phyloP scores from a whole-genome alignment of 53 echinoderm and acorn worm species.

The Antedon mediterranea region DNA sequence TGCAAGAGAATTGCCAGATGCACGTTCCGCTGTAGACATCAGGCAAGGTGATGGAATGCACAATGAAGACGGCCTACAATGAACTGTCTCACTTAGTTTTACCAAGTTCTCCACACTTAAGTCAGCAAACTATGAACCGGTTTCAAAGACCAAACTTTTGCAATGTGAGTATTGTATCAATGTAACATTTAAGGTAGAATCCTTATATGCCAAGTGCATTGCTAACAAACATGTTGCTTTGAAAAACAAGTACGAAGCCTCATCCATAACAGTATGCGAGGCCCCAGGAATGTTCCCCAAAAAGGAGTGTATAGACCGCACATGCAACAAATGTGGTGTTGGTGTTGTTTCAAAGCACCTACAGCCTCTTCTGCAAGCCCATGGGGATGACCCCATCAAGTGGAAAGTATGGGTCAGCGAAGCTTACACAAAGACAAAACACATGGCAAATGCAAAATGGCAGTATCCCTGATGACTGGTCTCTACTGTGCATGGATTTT shows the following conservation, averaged over 20 bases:
- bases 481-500: slow-evolving; percentile 4
- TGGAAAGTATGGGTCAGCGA: slow-evolving; percentile 7
- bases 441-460: slow-evolving; percentile 6
- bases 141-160: no score
- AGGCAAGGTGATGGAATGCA: no score
- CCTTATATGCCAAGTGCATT: no score
- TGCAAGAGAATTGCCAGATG: no score
- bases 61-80: no score
- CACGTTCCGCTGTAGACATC: no score
- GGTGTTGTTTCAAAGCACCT: neutral
- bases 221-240: neutral
- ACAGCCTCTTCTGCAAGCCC: slow-evolving; percentile 2
- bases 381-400: neutral
- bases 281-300: slow-evolving; percentile 9
- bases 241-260: slow-evolving; percentile 1
- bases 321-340: slow-evolving; percentile 1
- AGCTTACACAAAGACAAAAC: neutral
- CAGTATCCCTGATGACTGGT: slow-evolving; percentile 7
- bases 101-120: no score
- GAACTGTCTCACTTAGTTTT: no score
- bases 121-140: no score
- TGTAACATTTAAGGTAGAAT: no score
- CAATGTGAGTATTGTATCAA: no score
- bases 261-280: slow-evolving; percentile 3
- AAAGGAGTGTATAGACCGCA: slow-evolving; percentile 9